phyloP scores from a whole-genome alignment of 2,113 vertebrate genomes.

The Eira barbara region DNA sequence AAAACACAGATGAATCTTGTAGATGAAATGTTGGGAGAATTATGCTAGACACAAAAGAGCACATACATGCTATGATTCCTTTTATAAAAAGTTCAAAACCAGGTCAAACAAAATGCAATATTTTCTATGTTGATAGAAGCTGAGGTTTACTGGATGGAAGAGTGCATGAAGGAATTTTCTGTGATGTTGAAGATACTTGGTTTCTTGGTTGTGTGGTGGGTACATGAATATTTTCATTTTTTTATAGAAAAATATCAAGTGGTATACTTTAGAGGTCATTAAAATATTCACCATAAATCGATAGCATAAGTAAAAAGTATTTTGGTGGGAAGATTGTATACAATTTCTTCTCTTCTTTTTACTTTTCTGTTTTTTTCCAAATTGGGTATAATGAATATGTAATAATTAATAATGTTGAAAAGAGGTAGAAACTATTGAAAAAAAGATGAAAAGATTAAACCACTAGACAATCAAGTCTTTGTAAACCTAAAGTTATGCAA shows the following conservation, averaged over 20 bases:
- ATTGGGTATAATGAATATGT: neutral
- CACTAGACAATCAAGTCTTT: neutral
- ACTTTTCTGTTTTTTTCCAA: neutral
- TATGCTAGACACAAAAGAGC: neutral
- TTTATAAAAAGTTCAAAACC: neutral
- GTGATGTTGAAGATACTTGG: neutral
- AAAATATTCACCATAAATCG: neutral
- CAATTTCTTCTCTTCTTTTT: neutral
- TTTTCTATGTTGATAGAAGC: neutral
- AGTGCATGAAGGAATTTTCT: neutral
- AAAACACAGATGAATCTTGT: neutral
- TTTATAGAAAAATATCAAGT: neutral
- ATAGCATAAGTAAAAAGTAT: neutral
- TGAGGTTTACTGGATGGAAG: neutral
- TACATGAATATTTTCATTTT: neutral
- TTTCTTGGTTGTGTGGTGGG: neutral
- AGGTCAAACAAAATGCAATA: neutral
- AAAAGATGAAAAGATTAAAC: neutral
- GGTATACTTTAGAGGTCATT: neutral
- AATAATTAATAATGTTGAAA: neutral
- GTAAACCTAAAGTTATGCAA: neutral
- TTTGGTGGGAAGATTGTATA: neutral
- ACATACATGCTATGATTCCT: neutral
- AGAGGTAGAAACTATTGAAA: neutral
- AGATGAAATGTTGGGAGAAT: neutral